These are phyloP conservation scores for Furcifer pardalis DNA, from an alignment of 2,797 vertebrate genomes.

Conservation along the genomic window DNA sequence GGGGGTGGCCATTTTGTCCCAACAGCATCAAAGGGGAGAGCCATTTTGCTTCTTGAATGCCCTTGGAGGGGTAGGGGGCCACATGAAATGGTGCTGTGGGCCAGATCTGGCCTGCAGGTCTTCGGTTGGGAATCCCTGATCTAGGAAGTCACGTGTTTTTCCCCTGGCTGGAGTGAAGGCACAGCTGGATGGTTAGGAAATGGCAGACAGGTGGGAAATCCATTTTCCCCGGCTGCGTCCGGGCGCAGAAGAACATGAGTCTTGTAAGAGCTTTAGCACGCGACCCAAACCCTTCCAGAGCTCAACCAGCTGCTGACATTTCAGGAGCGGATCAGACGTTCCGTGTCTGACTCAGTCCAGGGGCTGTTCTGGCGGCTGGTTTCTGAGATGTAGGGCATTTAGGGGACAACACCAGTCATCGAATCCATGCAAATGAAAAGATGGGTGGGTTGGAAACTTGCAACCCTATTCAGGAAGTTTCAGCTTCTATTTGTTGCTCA, in stretches of 20 bases:
- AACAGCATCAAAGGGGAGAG: too few species aligned
- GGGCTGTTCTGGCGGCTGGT: neutral
- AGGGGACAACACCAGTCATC: neutral
- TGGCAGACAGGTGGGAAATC: constrained; percentile 12
- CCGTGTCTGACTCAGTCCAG: constrained; percentile 5
- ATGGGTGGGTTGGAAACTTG: neutral
- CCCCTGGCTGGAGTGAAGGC: neutral
- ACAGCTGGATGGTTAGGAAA: constrained; percentile 3
- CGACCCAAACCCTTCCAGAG: neutral
- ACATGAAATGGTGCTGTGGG: too few species aligned
- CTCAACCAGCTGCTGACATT: neutral
- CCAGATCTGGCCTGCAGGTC: too few species aligned
- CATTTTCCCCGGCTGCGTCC: neutral
- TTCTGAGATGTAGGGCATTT: neutral
- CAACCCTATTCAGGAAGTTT: neutral
- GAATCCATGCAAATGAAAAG: neutral
- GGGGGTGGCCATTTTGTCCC: too few species aligned
- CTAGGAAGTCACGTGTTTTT: neutral
- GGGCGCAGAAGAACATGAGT: neutral
- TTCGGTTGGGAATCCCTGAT: too few species aligned
- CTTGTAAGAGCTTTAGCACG: neutral
- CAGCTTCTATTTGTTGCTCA: neutral
- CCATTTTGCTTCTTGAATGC: too few species aligned
- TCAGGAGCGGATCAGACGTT: neutral
- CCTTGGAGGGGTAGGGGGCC: too few species aligned